Evolutionary conservation across 2,113 vertebrate genomes (phyloP).

Genomic region (Phaethon lepturus): DNA sequence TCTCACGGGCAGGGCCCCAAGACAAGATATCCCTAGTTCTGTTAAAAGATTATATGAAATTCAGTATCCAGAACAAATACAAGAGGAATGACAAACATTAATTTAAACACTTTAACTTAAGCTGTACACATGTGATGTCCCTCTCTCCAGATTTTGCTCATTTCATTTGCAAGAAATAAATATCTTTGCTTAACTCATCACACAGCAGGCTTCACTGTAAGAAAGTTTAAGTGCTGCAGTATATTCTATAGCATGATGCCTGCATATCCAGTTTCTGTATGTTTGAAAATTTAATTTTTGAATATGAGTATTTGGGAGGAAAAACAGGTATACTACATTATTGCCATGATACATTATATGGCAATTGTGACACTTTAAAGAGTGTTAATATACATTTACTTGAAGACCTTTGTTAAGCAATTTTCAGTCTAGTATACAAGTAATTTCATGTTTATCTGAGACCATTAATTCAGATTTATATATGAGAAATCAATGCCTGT

Average conservation of each 20-base stretch:
- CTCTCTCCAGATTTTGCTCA: not conserved
- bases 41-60: not conserved
- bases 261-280: not conserved
- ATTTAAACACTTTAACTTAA: not conserved
- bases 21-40: not conserved
- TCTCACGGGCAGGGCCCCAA: not conserved
- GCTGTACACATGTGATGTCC: accelerated
- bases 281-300: not conserved
- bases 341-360: not conserved
- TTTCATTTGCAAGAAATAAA: not conserved
- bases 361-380: not conserved
- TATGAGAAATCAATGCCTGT: constrained; percentile 45
- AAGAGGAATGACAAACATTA: not conserved
- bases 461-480: constrained; percentile 31
- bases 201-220: not conserved
- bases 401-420: constrained; percentile 10
- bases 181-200: not conserved
- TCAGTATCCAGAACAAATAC: not conserved
- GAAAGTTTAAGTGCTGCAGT: not conserved
- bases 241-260: not conserved
- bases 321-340: not conserved
- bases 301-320: not conserved
- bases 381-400: not conserved
- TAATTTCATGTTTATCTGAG: constrained; percentile 33
- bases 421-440: not conserved